Percentiles rank a stretch among this genome's conserved stretches.
Conservation (phyloP, 2,113 vertebrate species). For the Cisticola juncidis region DNA sequence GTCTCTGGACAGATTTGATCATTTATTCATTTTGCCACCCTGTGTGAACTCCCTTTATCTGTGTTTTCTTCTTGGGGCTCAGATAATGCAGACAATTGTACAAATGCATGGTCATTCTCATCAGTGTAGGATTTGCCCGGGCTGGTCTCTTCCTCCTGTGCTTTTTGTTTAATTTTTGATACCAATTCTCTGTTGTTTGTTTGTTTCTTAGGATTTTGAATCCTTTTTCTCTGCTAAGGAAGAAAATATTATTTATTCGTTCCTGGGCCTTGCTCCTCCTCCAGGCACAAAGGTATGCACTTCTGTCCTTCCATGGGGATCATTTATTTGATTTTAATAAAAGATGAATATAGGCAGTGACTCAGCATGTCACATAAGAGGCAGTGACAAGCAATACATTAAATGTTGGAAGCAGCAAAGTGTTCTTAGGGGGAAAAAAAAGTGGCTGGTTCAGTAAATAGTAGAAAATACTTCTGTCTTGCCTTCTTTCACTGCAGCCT, state of each 20-base stretch:
- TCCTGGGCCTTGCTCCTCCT: conserved; percentile 91
- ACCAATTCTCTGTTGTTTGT: not conserved
- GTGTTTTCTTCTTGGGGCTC: not conserved
- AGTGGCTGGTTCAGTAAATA: not conserved
- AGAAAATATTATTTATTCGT: conserved; percentile 91
- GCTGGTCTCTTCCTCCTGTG: not conserved
- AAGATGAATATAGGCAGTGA: not conserved
- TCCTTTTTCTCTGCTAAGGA: conserved; percentile 98
- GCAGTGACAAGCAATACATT: not conserved
- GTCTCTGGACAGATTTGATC: not conserved
- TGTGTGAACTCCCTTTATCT: not conserved
- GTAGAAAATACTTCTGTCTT: not conserved
- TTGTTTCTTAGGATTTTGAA: conserved; percentile 88
- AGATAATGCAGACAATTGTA: not conserved
- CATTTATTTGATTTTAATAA: not conserved
- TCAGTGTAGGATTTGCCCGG: not conserved
- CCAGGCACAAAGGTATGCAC: conserved; percentile 88
- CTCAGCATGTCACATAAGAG: not conserved
- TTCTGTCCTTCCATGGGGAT: not conserved
- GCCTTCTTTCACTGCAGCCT: not conserved
- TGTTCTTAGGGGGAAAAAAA: not conserved
- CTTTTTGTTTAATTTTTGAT: not conserved
- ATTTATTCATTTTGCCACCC: conserved; percentile 13
- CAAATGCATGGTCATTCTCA: not conserved
- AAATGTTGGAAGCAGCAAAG: not conserved